Percentiles rank a stretch among this genome's conserved stretches.
These are phyloP conservation scores for Oxyura jamaicensis DNA, from an alignment of 2,113 vertebrate species.

Conservation along the genomic window DNA sequence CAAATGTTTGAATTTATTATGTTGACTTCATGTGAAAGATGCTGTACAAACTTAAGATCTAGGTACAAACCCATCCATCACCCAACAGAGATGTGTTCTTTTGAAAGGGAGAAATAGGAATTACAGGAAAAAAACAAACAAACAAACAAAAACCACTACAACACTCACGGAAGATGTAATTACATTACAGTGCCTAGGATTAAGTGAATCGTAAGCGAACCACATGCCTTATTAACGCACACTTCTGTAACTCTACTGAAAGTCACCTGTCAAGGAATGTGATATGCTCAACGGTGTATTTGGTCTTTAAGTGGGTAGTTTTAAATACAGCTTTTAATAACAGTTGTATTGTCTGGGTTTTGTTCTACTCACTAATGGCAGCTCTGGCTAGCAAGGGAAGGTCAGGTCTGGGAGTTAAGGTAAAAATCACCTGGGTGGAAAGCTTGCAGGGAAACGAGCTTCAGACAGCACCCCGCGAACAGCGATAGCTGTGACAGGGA, in stretches of 20 bases:
- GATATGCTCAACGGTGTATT: neutral
- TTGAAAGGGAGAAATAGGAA: neutral
- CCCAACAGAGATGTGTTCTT: neutral
- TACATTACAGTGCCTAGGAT: neutral
- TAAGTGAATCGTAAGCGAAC: neutral
- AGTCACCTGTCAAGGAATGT: neutral
- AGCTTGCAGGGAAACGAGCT: neutral
- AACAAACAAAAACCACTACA: too few relatives aligned
- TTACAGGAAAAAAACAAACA: neutral
- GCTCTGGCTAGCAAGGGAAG: neutral
- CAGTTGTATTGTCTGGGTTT: neutral
- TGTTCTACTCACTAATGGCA: neutral
- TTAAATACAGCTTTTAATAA: neutral
- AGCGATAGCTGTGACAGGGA: neutral
- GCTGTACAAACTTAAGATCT: neutral
- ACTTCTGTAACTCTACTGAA: neutral
- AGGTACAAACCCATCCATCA: neutral
- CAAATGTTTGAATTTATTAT: neutral
- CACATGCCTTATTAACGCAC: neutral
- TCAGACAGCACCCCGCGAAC: neutral
- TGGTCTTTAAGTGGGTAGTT: neutral
- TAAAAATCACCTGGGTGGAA: fast-evolving
- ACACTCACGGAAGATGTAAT: neutral
- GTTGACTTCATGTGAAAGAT: neutral
- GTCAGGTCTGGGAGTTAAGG: neutral